Base-by-base conservation (phyloP, 2,797 vertebrate species). In the Coranthus polyacanthus region DNA sequence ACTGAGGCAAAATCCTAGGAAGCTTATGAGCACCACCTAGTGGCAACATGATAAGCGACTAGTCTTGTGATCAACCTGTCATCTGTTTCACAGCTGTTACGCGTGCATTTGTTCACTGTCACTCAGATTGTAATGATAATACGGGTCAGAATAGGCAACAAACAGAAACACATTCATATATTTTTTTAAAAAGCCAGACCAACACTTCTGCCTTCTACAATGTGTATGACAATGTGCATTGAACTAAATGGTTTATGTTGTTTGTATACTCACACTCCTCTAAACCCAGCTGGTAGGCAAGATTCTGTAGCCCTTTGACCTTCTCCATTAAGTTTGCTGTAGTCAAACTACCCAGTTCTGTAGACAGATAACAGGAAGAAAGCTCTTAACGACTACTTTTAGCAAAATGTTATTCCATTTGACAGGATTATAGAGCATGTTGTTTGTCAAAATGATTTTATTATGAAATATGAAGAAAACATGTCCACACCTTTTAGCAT, bases 281-380 rank as follows among this genome's bases (percentile, higher is more conserved):
- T 74, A 99, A 92, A 18, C 98, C 98, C 89, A 99, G 91, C 75
- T 99, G 97, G 78, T 98, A 99, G 32, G 97, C 98, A 61, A 99
- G 91, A 86, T 99, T 99, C 93, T 99, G 98, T 57, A 99, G 91
- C 12, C 97, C 98, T 89, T 97, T 97, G 68, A 99, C 96, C 77
- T 99, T 99, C 89, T 99, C 98, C 98, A 98, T 99, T 80, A 99
- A 91, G 84, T 99, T 99, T 72, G 97, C 97, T 58, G 96, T 99
- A 42, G 98, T 99, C 76, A 99, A 94, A 89, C 98, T 99, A 8
- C 98, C 98, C 86, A 99, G 44, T 86, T 99, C 98, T 99, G 86
- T n/a, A 74, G 52, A 45, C 16, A 2, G 2, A 72, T 1, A 56
- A 39, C n/a, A 71, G 42, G 2, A 59, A 20, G 16, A 72, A 58